Conservation (phyloP, 2,888 invertebrate species). For the Metopia argyrocephala region DNA sequence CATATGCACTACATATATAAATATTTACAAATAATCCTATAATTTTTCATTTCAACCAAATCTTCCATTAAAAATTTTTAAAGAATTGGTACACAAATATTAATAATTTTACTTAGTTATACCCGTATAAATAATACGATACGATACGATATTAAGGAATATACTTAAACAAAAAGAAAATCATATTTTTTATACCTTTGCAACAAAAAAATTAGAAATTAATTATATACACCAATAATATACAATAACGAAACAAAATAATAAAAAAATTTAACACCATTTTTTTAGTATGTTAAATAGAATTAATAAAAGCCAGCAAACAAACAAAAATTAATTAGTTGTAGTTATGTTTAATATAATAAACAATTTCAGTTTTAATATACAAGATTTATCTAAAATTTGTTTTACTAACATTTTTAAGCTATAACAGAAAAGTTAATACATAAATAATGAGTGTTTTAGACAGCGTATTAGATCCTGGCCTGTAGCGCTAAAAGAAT, state of each 20-base stretch:
- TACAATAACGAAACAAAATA: conserved; percentile 29
- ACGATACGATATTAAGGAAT: background rate
- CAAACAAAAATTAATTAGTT: conserved; percentile 33
- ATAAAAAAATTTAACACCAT: conserved; percentile 38
- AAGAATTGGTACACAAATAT: too few species aligned
- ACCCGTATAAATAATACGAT: too few species aligned
- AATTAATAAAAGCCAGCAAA: conserved; percentile 38
- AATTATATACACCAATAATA: conserved; percentile 46
- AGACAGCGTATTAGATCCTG: too few species aligned
- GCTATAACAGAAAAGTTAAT: too few species aligned
- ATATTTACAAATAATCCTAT: too few species aligned
- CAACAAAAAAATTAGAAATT: conserved; percentile 50
- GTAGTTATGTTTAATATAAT: conserved; percentile 61
- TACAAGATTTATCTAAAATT: background rate
- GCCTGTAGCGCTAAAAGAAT: too few species aligned
- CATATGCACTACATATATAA: too few species aligned
- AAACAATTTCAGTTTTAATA: conserved; percentile 57
- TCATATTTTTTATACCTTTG: conserved; percentile 63
- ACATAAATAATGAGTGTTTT: too few species aligned
- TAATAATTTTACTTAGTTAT: too few species aligned
- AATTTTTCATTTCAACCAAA: too few species aligned
- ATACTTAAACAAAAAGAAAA: conserved; percentile 30
- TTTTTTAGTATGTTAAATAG: conserved; percentile 47
- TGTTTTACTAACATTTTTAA: too few species aligned
- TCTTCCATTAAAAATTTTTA: too few species aligned